phyloP scores from a whole-genome alignment of 2,797 vertebrate species.

The Crypturellus tataupa region DNA sequence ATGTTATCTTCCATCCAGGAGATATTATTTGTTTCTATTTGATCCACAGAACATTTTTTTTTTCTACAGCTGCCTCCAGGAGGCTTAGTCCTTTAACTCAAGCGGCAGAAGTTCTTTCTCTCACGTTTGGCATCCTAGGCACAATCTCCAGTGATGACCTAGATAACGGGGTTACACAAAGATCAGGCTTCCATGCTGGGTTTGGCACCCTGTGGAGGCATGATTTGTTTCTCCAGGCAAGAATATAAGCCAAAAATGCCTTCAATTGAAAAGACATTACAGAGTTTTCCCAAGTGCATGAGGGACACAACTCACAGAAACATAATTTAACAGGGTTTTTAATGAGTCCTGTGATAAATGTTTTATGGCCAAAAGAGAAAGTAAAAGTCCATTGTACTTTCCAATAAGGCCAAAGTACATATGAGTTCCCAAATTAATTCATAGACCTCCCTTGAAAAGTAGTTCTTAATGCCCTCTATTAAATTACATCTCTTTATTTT shows the following conservation, averaged over 20 bases:
- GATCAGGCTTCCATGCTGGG: background rate
- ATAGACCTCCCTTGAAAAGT: conserved; percentile 10
- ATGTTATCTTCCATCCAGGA: background rate
- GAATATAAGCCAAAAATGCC: conserved; percentile 37
- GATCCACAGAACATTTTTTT: background rate
- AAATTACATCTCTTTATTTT: conserved; percentile 66
- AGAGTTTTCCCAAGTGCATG: conserved; percentile 23
- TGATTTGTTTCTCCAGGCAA: conserved; percentile 50
- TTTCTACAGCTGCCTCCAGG: background rate
- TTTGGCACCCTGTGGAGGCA: conserved; percentile 39
- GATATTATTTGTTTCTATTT: conserved; percentile 1
- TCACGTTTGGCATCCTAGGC: background rate
- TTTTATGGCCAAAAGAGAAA: conserved; percentile 40
- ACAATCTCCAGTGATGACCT: conserved; percentile 27
- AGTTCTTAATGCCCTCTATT: conserved; percentile 59
- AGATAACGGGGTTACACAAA: background rate
- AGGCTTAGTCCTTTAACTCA: conserved; percentile 1
- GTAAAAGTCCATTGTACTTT: conserved; percentile 23
- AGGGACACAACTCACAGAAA: conserved; percentile 47
- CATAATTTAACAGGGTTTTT: conserved; percentile 25
- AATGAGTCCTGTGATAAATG: conserved; percentile 48
- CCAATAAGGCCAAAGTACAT: conserved; percentile 6
- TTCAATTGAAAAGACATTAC: conserved; percentile 44
- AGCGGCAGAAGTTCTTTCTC: background rate
- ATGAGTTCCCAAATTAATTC: conserved; percentile 47